Conservation (phyloP, 2,113 vertebrate species). For the Phaetusa simplex region DNA sequence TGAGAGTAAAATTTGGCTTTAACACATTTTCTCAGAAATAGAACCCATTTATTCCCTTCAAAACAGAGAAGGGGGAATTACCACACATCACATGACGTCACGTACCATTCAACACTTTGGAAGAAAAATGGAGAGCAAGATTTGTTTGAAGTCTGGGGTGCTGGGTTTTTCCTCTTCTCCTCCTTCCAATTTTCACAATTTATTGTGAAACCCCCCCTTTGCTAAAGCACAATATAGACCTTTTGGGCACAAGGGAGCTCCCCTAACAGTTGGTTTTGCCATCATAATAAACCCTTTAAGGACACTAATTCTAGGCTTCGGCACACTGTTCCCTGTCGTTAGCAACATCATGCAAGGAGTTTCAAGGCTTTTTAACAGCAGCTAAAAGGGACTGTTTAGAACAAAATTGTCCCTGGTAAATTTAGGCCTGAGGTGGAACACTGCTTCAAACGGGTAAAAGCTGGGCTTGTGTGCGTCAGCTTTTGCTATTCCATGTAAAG, state of each 20-base stretch:
- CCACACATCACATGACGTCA: neutral
- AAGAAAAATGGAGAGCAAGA: neutral
- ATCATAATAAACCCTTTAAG: constrained; percentile 40
- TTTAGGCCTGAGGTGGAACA: neutral
- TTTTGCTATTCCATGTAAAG: neutral
- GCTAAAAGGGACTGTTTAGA: neutral
- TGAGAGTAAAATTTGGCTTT: constrained; percentile 15
- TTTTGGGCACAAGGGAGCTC: constrained; percentile 10
- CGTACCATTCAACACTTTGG: neutral
- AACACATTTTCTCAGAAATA: constrained; percentile 29
- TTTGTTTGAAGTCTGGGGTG: neutral
- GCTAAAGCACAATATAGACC: neutral
- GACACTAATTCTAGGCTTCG: constrained; percentile 9
- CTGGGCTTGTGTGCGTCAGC: neutral
- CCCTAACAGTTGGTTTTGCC: constrained; percentile 12
- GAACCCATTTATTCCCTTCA: neutral
- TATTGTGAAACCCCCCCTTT: neutral
- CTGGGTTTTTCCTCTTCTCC: neutral
- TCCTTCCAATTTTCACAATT: neutral
- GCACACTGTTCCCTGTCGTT: neutral
- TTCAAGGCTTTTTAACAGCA: constrained; percentile 1
- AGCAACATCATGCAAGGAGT: neutral
- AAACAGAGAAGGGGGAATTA: neutral
- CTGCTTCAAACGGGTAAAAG: neutral
- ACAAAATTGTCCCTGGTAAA: neutral